Percentiles rank a stretch among this genome's conserved stretches.
Conservation (phyloP, 2,888 invertebrate species). For the Melanchra persicariae region DNA sequence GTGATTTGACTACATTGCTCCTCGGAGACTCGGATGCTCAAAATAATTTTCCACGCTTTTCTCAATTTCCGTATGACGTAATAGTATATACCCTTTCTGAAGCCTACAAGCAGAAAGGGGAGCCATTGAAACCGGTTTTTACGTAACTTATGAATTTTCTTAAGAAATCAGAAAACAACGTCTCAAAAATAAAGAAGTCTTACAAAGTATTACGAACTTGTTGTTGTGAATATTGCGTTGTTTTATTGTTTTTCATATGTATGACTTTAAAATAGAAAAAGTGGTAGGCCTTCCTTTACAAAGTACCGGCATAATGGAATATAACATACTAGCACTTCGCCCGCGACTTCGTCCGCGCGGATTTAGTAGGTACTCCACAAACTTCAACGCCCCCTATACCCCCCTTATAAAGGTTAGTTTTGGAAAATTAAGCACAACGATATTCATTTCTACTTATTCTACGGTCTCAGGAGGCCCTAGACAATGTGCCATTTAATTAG, state of each 20-base stretch:
- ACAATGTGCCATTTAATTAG: too few species aligned
- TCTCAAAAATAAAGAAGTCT: not conserved
- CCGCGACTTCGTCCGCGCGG: too few species aligned
- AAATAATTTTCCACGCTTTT: slow-evolving; percentile 2
- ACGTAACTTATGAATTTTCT: not conserved
- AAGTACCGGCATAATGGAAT: not conserved
- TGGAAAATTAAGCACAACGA: too few species aligned
- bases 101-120: not conserved
- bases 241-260: not conserved
- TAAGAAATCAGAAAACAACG: not conserved
- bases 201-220: not conserved
- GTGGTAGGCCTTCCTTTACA: not conserved
- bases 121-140: not conserved
- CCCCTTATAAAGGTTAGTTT: too few species aligned
- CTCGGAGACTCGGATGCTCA: not conserved
- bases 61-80: not conserved
- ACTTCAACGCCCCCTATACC: too few species aligned
- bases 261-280: not conserved
- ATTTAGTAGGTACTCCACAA: too few species aligned
- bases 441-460: too few species aligned
- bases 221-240: not conserved
- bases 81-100: not conserved
- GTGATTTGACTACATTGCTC: slow-evolving; percentile 4
- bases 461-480: too few species aligned
- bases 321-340: too few species aligned